Evolutionary conservation across 2,113 vertebrate genomes (phyloP), one percentile per base, ranked within the genome.

Genomic region (Diglossa brunneiventris): DNA sequence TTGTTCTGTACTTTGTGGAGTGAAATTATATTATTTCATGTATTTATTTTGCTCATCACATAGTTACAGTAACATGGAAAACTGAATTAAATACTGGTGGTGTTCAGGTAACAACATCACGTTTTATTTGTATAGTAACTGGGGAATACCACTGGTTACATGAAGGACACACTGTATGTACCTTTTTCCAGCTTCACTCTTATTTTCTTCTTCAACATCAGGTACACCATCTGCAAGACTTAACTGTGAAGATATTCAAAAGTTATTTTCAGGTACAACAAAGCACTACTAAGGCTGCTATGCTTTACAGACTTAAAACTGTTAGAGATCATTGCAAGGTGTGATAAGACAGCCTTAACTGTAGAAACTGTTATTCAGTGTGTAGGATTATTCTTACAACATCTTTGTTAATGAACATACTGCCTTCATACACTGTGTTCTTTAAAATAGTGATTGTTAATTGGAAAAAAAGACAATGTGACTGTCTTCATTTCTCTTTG

Each of bases 111-210:
- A 83, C 46, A 90, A 24, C 11, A 83, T 15, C 15, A 17, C 0
- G 0, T 63, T 69, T 73, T 7, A 56, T 58, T 70, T 56, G 31
- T 61, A 56, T 7, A 66, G 30, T 75, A 74, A 83, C 15, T 72
- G 23, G 17, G 28, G 44, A 70, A 85, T 20, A 42, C 18, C 52
- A 69, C 41, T 76, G 50, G 37, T 85, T 93, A 87, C 19, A 50
- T 14, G 50, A 92, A 94, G 49, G 41, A 83, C 33, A 80, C 20
- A 33, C 23, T 33, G 8, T 24, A 97, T 70, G 44, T 92, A 98
- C 98, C 97, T 98, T 96, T 94, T 95, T 58, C 44, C 88, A 95
- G 76, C 80, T 92, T 90, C 84, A 66, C 55, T 73, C 88, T 90
- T 96, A 80, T 91, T 96, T 92, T 95, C 95, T 83, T 95, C 91